Percentiles rank a stretch among this genome's conserved stretches.
phyloP scores from a whole-genome alignment of 35 echinoderm and acorn worm species.

The Patiria miniata region DNA sequence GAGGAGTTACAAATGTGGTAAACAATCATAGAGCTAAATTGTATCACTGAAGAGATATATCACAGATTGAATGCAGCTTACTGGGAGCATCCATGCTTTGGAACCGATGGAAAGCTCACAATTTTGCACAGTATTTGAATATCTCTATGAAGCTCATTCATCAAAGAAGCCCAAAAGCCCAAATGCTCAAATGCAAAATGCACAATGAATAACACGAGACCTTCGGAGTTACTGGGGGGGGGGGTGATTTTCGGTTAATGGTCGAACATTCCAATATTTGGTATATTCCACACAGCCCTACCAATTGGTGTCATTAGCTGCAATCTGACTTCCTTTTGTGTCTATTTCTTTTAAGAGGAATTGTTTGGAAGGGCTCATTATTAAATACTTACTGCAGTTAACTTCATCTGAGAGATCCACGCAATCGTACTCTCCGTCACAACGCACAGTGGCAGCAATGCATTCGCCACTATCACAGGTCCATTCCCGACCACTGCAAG shows the following conservation, averaged over 20 bases:
- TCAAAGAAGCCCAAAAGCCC: neutral
- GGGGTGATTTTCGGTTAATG: too few species aligned
- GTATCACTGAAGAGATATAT: neutral
- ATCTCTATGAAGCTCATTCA: neutral
- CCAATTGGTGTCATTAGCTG: too few species aligned
- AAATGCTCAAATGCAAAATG: neutral
- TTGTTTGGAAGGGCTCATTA: too few species aligned
- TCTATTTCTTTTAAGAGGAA: too few species aligned
- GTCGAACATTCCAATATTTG: too few species aligned
- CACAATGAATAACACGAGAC: too few species aligned
- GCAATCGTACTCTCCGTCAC: neutral
- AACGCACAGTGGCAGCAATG: neutral
- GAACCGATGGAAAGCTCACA: neutral
- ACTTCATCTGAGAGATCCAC: neutral
- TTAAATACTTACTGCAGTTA: conserved; percentile 23
- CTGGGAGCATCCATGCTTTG: neutral
- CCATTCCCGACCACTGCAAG: neutral
- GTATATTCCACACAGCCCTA: too few species aligned
- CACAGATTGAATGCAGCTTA: too few species aligned
- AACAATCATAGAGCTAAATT: neutral
- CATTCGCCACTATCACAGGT: neutral
- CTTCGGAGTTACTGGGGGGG: too few species aligned
- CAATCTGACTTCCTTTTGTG: too few species aligned
- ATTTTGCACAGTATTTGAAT: too few species aligned
- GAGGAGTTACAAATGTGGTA: neutral